Evolutionary conservation across 2,113 vertebrate species (phyloP), one percentile per base, ranked within the genome.

Genomic region (Gyps fulvus): DNA sequence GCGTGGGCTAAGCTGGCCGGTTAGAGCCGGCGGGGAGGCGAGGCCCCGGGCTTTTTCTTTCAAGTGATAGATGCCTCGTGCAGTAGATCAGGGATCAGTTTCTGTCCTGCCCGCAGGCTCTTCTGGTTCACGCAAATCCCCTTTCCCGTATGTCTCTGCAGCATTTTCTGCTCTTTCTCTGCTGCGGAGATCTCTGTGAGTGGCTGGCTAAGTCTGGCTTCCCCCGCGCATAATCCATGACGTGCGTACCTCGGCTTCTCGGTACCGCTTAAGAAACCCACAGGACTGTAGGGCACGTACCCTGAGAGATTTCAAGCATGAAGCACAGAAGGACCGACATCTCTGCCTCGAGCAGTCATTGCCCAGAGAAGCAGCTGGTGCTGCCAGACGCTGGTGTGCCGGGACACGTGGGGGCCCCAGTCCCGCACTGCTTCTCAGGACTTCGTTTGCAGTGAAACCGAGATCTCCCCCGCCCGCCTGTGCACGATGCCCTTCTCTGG

Each of bases 391-490:
- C 19, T 40, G 0, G 0, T 50, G 36, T 77, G 9, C 31, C 38
- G 32, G 70, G 61, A 67, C 21, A 9, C 0, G 0, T 20, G 61
- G 17, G 49, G 27, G 43, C 34, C 26, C 23, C 1, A 5, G 27
- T 71, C 19, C 73, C 47, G 32, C 50, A 1, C 38, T 52, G 50
- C 55, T 79, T 32, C 13, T 82, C 55, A 63, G 42, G 76, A 62
- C 65, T 58, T 49, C 34, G 7, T 79, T n/a, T 59, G 61, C 70
- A 31, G 16, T 67, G 57, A 72, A 59, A 36, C 55, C 0, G 1
- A 87, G 72, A 38, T 36, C n/a, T 87, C 23, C 0, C 1, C 29
- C 18, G 16, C 13, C 19, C 19, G 2, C 1, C 2, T 3, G 4
- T 65, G 71, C 66, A 63, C 59, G 83, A 18, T 50, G 45, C 59